A percentile compares a stretch with the other conserved stretches of the same genome.
Conservation (phyloP, 2,888 invertebrate genomes). For the Drymonia ruficornis region DNA sequence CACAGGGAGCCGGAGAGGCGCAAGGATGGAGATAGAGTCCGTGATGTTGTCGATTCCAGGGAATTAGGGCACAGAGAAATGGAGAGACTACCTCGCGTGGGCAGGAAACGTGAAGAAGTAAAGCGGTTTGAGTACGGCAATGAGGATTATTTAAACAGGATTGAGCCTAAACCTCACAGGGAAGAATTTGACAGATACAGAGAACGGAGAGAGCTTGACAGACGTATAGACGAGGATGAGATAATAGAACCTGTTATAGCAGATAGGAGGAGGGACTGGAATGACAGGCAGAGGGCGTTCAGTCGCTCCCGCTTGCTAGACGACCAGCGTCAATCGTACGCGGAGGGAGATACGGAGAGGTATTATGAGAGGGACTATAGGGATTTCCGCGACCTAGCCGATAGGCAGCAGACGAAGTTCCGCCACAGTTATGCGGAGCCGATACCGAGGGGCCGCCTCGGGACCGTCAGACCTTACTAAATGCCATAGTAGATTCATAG, state of each 20-base stretch:
- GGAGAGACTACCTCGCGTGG: constrained; percentile 75
- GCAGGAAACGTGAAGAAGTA: constrained; percentile 72
- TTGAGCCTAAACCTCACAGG: constrained; percentile 67
- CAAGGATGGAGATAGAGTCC: constrained; percentile 67
- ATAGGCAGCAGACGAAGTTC: constrained; percentile 75
- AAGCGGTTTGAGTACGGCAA: constrained; percentile 77
- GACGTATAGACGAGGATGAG: constrained; percentile 78
- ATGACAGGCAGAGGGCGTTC: constrained; percentile 74
- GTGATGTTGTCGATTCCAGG: constrained; percentile 54
- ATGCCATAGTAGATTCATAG: constrained; percentile 77
- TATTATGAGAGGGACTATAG: constrained; percentile 77
- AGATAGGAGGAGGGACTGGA: constrained; percentile 73
- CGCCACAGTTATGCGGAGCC: constrained; percentile 89
- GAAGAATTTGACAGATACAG: constrained; percentile 74
- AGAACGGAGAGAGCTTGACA: constrained; percentile 71
- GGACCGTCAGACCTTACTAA: constrained; percentile 80
- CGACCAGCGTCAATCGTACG: constrained; percentile 75
- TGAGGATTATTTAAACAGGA: constrained; percentile 74
- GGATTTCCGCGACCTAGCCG: constrained; percentile 73
- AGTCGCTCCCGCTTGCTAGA: constrained; percentile 77
- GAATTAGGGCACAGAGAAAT: constrained; percentile 68
- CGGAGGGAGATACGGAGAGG: constrained; percentile 70
- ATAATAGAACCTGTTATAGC: constrained; percentile 77
- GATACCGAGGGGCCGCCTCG: constrained; percentile 80
- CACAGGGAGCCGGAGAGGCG: constrained; percentile 66